Base-by-base conservation (phyloP, 2,113 vertebrate genomes). In the Chaetodon auriga region DNA sequence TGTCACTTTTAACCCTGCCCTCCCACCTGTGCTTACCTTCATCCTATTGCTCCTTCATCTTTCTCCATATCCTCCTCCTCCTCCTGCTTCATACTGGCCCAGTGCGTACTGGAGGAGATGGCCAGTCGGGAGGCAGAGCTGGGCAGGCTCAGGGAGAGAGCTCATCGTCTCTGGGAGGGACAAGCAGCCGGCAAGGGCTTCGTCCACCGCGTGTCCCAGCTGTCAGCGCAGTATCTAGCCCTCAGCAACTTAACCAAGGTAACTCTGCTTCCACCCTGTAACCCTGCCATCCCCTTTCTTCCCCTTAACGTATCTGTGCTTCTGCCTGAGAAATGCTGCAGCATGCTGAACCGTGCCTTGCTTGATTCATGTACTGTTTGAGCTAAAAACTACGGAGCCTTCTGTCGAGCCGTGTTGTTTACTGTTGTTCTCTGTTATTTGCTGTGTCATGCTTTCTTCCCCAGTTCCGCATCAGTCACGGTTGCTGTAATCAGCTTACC, bases 211-310 rank as follows among this genome's bases (percentile, higher is more conserved):
- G 98, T 99, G 70, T 99, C 97, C 86, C 98, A 98, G 95, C 96
- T 99, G 84, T 98, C 97, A 75, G 96, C 98, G 68, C 97, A 97
- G 68, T 99, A 97, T 92, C 95, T 99, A 91, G 96, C 97, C 78
- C 96, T 99, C 95, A 97, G 96, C 96, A 99, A 97, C 96, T 89
- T 99, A 93, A 97, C 98, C 46, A 99, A 99, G 98, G 98, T 99
- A 98, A 90, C 64, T 18, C 23, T 6, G 45, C 72, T 68, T n/a
- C 69, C 16, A 55, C 69, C 68, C 57, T 62, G 78, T 80, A 75
- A 68, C 76, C 75, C 46, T 64, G 15, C 46, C 5, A 19, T 51
- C 6, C 7, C 21, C 46, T 65, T 43, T 72, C 61, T 61, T 62
- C 49, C 53, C 25, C 41, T 83, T 36, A 35, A 0, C 51, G 25